Base-by-base conservation (phyloP, 2,888 invertebrate species). In the Exephanes ischioxanthus region DNA sequence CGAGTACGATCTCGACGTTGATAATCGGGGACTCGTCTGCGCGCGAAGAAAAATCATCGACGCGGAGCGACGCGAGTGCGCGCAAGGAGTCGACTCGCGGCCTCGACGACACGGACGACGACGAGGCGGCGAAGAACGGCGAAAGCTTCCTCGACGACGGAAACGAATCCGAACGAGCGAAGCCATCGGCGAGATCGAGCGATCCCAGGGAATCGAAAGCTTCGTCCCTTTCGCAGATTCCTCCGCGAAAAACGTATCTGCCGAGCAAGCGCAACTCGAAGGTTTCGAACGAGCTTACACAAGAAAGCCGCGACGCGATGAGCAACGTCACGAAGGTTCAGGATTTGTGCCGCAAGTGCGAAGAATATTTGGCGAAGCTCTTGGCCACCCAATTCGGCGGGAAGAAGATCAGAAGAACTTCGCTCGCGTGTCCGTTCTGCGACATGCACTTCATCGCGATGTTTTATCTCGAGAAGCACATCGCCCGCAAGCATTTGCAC, bases 361-460 rank as follows among this genome's bases (percentile, higher is more conserved):
- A 84, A 37, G 63, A 88, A 80, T 82, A 88, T 4, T 77, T 70
- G 16, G 70, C 88, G 37, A 86, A 87, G 3, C 78, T 86, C 22
- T 41, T 89, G 0, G 84, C 87, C 30, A 79, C 68, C 7, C 84
- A 78, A 3, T 51, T 86, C 3, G 85, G 67, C 1, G 67, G 84
- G 63, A 83, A 78, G 4, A 86, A 87, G 16, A 84, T 71, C 6
- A 81, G 85, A 7, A 84, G 84, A 30, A 79, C 67, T 14, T 72
- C 80, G 7, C 86, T 90, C 19, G 86, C 85, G 68, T 90, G 90
- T 84, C 88, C 89, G 16, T 85, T 85, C 16, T 90, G 90, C 76
- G 77, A 86, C 6, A 85, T 84, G 30, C 80, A 88, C 71, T 89
- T 89, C 55, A 86, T 86, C 58, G 85, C 88, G 33, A 77, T 87